These are phyloP conservation scores for Thymelicus lineola DNA, from an alignment of 2,888 invertebrate genomes.

Conservation along the genomic window DNA sequence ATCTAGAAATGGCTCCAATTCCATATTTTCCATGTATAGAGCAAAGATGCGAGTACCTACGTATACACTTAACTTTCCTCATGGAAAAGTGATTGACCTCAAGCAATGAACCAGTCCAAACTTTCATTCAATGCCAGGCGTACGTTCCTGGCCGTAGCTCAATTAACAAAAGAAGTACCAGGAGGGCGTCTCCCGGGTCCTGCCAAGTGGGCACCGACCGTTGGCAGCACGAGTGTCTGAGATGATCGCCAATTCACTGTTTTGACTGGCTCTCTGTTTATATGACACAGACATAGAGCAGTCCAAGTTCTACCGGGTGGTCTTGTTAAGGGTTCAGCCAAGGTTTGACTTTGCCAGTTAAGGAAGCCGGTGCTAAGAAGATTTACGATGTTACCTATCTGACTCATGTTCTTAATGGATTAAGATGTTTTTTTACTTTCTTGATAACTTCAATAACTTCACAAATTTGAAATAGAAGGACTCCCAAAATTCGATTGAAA, in stretches of 20 bases:
- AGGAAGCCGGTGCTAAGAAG: background rate
- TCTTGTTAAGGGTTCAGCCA: background rate
- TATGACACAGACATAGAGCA: slow-evolving; percentile 24
- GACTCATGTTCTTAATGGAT: too few species aligned
- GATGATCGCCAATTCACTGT: slow-evolving; percentile 57
- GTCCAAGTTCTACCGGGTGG: slow-evolving; percentile 30
- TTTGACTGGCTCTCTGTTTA: slow-evolving; percentile 66
- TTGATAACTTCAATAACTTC: too few species aligned
- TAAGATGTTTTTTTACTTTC: too few species aligned
- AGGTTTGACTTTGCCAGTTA: background rate
- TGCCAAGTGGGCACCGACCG: slow-evolving; percentile 60
- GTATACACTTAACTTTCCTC: slow-evolving; percentile 40
- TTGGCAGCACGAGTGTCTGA: slow-evolving; percentile 60
- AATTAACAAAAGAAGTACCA: slow-evolving; percentile 35
- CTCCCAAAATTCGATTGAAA: too few species aligned
- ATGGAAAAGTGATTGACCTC: slow-evolving; percentile 45
- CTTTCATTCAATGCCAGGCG: slow-evolving; percentile 43
- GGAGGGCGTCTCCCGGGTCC: slow-evolving; percentile 57
- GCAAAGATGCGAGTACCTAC: too few species aligned
- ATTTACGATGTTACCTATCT: too few species aligned
- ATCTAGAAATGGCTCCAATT: too few species aligned
- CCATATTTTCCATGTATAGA: too few species aligned
- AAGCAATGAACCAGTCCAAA: slow-evolving; percentile 32
- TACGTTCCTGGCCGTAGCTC: slow-evolving; percentile 36
- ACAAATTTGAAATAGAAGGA: too few species aligned